Evolutionary conservation across 2,888 invertebrate species (phyloP).

Genomic region (Ethmia dodecea): DNA sequence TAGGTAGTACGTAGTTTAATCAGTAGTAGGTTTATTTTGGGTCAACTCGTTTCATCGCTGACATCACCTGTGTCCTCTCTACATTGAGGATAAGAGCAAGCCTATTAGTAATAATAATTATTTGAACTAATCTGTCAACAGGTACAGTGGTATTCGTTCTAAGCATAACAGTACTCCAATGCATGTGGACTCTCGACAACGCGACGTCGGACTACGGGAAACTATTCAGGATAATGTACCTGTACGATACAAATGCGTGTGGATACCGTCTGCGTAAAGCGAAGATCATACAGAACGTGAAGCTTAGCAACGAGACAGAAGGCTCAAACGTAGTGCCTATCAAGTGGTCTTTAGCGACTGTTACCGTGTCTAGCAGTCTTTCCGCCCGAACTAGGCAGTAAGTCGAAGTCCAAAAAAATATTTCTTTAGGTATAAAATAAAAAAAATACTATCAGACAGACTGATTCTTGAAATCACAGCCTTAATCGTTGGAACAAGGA

Average conservation of each 20-base stretch:
- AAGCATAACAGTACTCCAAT: constrained; percentile 30
- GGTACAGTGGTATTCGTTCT: not conserved
- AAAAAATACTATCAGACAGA: too few relatives aligned
- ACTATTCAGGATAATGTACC: constrained; percentile 54
- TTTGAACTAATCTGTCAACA: too few relatives aligned
- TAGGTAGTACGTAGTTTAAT: too few relatives aligned
- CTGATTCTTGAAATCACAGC: too few relatives aligned
- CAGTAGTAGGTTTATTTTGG: too few relatives aligned
- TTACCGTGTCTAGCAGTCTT: constrained; percentile 39
- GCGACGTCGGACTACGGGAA: constrained; percentile 38
- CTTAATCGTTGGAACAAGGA: too few relatives aligned
- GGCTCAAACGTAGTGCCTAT: constrained; percentile 39
- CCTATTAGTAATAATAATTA: too few relatives aligned
- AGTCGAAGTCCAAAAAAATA: too few relatives aligned
- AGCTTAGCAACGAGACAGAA: constrained; percentile 39
- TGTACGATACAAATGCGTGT: constrained; percentile 50
- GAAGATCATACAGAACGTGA: constrained; percentile 29
- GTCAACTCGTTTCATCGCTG: too few relatives aligned
- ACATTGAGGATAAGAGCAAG: too few relatives aligned
- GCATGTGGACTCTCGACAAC: constrained; percentile 44
- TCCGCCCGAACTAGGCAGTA: constrained; percentile 47
- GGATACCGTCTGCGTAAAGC: constrained; percentile 25
- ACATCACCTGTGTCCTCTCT: too few relatives aligned
- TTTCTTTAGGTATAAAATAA: too few relatives aligned
- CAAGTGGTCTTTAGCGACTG: constrained; percentile 30